Base-by-base conservation (phyloP, 2,113 vertebrate species). In the Balaeniceps rex region DNA sequence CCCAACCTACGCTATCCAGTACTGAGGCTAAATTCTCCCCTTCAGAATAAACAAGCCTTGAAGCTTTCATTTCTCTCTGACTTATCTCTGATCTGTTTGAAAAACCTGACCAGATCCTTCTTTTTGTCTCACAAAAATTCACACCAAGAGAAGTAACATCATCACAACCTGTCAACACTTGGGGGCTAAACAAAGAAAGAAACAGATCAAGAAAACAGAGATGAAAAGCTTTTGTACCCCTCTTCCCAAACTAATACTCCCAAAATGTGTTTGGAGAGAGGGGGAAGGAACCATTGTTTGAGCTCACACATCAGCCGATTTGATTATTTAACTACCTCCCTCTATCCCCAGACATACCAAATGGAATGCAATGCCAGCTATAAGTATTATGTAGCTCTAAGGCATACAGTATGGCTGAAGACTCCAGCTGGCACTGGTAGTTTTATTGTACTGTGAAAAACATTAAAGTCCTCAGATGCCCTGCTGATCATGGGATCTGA, bases 321-420 rank as follows among this genome's bases (percentile, higher is more conserved):
- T 55, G 91, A 78, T 94, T 95, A 93, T 94, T 97, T 94, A 86
- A 94, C 90, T 76, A 94, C 93, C 91, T 93, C 87, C 94, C 96
- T 95, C 88, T 90, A 75, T 96, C 97, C 97, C 97, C 91, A 96
- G 95, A 96, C 94, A 82, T 92, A 97, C 61, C 92, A 96, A 95
- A 96, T 10, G 90, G 91, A 83, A 88, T 33, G 88, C 91, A 83
- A 80, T 93, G 97, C 96, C 96, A 97, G 91, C 82, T 94, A 86
- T 95, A 96, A 96, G 93, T 82, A 95, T 93, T 94, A 81, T 96
- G 93, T 91, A 96, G 97, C 97, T 97, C 95, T 68, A 87, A 97
- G 96, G 88, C 93, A 96, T 47, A 77, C 65, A 71, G 83, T 57
- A 64, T 49, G 82, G 96, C 93, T 82, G 42, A 42, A 44, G 38